phyloP scores from a whole-genome alignment of 2,888 invertebrate species.

The Calameuta filiformis region DNA sequence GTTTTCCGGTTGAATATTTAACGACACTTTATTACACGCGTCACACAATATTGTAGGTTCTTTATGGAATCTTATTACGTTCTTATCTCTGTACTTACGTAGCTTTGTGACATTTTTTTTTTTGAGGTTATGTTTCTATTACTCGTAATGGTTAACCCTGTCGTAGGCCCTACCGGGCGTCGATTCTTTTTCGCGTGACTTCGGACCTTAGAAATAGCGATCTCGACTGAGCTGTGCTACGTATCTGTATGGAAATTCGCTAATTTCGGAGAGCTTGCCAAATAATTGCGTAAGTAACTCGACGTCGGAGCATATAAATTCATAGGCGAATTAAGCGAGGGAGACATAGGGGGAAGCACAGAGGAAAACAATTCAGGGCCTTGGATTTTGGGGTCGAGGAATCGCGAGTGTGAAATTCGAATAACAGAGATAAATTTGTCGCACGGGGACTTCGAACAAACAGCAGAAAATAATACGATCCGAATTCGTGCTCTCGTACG shows the following conservation, averaged over 20 bases:
- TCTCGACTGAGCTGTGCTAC: background rate
- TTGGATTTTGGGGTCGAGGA: background rate
- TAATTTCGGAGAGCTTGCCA: background rate
- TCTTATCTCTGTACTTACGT: background rate
- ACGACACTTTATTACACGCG: background rate
- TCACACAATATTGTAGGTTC: background rate
- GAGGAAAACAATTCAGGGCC: background rate
- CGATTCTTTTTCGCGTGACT: background rate
- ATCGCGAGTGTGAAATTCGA: background rate
- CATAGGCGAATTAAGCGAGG: background rate
- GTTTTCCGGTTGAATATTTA: background rate
- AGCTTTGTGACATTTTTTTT: background rate
- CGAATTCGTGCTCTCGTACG: background rate
- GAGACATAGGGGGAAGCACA: background rate
- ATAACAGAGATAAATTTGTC: background rate
- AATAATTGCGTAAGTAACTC: background rate
- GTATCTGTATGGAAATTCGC: background rate
- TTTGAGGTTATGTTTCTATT: background rate
- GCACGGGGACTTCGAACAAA: background rate
- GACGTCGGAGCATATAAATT: background rate
- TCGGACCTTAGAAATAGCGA: background rate
- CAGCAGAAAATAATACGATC: background rate
- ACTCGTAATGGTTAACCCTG: background rate
- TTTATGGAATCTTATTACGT: background rate
- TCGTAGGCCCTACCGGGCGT: background rate